Conservation (phyloP, 2,113 vertebrate species). For the Meriones unguiculatus region DNA sequence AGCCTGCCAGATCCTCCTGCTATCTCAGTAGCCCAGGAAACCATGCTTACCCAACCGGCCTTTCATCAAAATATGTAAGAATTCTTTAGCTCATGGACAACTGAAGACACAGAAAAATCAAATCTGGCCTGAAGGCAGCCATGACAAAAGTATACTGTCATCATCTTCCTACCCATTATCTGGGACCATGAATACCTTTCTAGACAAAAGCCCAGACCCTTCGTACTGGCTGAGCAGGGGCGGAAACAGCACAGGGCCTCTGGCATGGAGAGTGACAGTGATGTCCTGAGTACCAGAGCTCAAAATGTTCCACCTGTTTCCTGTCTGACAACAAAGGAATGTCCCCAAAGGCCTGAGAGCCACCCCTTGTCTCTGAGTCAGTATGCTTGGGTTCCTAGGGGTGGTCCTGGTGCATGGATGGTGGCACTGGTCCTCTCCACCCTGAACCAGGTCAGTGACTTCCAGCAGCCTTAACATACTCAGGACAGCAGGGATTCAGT, state of each 20-base stretch:
- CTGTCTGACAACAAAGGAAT: not conserved
- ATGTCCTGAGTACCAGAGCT: no score
- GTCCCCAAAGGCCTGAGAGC: not conserved
- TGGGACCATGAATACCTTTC: not conserved
- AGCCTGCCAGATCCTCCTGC: not conserved
- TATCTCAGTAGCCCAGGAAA: not conserved
- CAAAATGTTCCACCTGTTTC: not conserved
- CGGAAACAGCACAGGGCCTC: not conserved
- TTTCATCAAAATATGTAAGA: conserved; percentile 27
- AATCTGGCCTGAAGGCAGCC: conserved; percentile 18
- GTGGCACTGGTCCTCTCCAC: not conserved
- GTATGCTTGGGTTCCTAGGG: not conserved
- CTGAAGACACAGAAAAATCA: conserved; percentile 26
- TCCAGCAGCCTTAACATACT: not conserved
- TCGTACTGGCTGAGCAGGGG: not conserved
- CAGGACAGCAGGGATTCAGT: accelerated
- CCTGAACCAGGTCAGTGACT: accelerated
- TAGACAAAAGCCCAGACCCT: not conserved
- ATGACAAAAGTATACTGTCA: conserved; percentile 10
- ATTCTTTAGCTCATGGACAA: conserved; percentile 33
- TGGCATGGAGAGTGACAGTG: not conserved
- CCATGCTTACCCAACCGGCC: not conserved
- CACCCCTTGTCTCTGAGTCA: not conserved
- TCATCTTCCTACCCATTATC: not conserved
- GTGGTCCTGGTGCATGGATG: accelerated